Evolutionary conservation across 2,113 vertebrate genomes (phyloP), one percentile per base, ranked within the genome.

Genomic region (Zeus faber): DNA sequence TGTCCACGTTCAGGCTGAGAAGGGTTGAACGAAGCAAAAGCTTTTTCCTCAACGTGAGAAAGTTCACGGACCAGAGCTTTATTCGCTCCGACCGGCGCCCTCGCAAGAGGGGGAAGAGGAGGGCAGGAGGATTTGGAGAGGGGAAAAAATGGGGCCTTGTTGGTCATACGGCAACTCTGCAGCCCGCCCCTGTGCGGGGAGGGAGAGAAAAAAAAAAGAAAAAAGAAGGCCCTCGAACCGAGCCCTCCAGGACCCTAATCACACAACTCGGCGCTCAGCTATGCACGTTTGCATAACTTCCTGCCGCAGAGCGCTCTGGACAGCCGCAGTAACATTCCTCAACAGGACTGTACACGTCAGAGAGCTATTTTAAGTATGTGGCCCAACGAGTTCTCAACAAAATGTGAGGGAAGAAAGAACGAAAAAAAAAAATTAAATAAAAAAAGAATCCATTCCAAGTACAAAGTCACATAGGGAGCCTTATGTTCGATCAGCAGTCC

Each of bases 321-420:
- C 76, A 76, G 89, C 88, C 88, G 74, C 88, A 86, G 87, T 83
- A 77, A 76, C 86, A 91, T 91, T 92, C 91, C 89, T 81, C 54
- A 86, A 82, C 90, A 90, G 88, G 91, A 90, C 87, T 75, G 86
- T 86, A 88, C 89, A 91, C n/a, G 78, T 91, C 90, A 92, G 85
- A 85, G 80, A 89, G 89, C 87, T 86, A 93, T 91, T 88, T 89
- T 82, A 91, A 90, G 87, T 88, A 93, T 89, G 89, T 75, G 80
- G 89, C 90, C 85, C 80, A 90, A 88, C 88, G 83, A 88, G 88
- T 88, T 87, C 70, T 76, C 79, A 72, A 87, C 74, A 85, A 81
- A 84, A 87, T 71, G 65, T 81, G 48, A 77, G 71, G 64, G 18
- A 55, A 49, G 37, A 31, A 25, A 53, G 54, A 21, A 35, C 27